phyloP scores from a whole-genome alignment of 2,113 vertebrate species.

The Sarotherodon lohbergeri region DNA sequence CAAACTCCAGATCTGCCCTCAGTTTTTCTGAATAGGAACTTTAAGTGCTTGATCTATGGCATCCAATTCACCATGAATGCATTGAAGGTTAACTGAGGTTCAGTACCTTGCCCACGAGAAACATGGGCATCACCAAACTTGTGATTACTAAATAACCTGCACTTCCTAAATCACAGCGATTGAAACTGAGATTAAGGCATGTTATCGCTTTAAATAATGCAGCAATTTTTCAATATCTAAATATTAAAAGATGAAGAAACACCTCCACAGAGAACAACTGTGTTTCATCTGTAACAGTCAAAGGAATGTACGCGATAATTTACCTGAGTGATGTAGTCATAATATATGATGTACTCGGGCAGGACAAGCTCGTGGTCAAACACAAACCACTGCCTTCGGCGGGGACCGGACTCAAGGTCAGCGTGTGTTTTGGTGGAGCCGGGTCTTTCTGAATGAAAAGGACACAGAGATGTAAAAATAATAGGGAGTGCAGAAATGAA shows the following conservation, averaged over 20 bases:
- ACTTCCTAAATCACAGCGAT: neutral
- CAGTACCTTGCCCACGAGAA: neutral
- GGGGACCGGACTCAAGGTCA: neutral
- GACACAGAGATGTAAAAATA: neutral
- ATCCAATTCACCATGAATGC: neutral
- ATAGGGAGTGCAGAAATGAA: neutral
- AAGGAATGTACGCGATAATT: neutral
- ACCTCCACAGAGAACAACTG: neutral
- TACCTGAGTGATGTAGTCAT: slow-evolving; percentile 78
- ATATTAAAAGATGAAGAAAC: neutral
- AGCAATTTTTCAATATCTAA: neutral
- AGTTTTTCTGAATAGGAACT: neutral
- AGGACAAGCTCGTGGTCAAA: slow-evolving; percentile 80
- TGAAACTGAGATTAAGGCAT: neutral
- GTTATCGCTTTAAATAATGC: neutral
- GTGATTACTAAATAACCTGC: neutral
- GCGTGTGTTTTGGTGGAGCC: slow-evolving; percentile 19
- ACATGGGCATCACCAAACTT: neutral
- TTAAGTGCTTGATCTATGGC: neutral
- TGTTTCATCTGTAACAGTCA: neutral
- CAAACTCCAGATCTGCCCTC: neutral
- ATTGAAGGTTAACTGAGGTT: neutral
- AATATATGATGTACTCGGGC: slow-evolving; percentile 79
- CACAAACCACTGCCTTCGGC: slow-evolving; percentile 77
- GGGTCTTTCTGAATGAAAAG: slow-evolving; percentile 24